Evolutionary conservation across 2,113 vertebrate species (phyloP), one percentile per base, ranked within the genome.

Genomic region (Mixornis gularis): DNA sequence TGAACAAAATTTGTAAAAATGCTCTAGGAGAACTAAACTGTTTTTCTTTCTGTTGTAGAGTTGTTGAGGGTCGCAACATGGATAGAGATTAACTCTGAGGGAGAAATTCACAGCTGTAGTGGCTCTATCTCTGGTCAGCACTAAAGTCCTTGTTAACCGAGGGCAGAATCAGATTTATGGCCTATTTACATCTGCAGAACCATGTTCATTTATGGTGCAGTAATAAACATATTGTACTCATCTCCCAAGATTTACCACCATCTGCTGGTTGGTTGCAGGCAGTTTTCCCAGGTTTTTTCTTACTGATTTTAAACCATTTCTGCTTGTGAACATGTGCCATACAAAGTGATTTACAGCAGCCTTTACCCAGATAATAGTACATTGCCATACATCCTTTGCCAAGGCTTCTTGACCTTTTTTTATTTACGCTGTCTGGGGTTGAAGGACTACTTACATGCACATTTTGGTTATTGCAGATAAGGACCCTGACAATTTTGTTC

Each of bases 401-500:
- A 77, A 87, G 51, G 38, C 29, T 92, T 91, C 74, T 44, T 89
- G 89, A 87, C 79, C 78, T 91, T 76, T 85, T 83, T 91, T 77
- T 79, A 85, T 89, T 94, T 93, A 91, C 9, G 9, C 1, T 56
- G 63, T 63, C 52, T 26, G 25, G n/a, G 15, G 36, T 17, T 87
- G 79, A 95, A 93, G 55, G 68, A 94, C 94, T 89, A 78, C 87
- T 79, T 85, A 44, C 1, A 6, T 53, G 71, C 29, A 63, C 60
- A 18, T 63, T 95, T 87, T 89, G 78, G 55, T 91, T 80, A 85
- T 87, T 82, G 70, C 46, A 82, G 89, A 94, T 82, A 92, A 96
- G 66, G 10, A 32, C 30, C n/a, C 40, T 83, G 63, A 73, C 64
- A 92, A 63, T 89, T 90, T 87, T 2, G 8, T 85, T 95, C 91